A percentile compares a stretch with the other conserved stretches of the same genome.
Evolutionary conservation across 1,140 invertebrate species (phyloP).

Genomic region (Pteromalus puparum): DNA sequence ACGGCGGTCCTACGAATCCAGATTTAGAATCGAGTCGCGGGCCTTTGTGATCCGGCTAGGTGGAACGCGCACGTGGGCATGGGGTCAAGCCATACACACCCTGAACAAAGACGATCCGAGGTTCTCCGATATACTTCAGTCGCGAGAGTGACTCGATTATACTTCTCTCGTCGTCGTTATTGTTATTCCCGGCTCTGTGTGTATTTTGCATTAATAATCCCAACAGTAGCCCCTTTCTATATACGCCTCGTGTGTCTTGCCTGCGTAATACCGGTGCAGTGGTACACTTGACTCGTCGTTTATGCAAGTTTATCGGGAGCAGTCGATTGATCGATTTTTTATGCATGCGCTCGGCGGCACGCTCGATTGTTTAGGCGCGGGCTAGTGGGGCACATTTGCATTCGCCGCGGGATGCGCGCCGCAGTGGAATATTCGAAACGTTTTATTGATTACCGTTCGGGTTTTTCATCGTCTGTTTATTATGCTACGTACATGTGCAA

Average conservation of each 20-base stretch:
- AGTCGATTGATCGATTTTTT: conserved; percentile 14
- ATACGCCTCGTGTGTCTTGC: background rate
- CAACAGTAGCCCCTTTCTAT: no score
- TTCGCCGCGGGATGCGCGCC: background rate
- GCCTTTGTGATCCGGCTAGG: conserved; percentile 8
- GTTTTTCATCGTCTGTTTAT: background rate
- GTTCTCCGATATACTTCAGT: background rate
- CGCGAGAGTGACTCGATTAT: background rate
- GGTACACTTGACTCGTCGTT: conserved; percentile 26
- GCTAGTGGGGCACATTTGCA: background rate
- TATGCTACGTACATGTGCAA: no score
- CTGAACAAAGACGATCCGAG: background rate
- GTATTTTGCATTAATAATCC: conserved; percentile 16
- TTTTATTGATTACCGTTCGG: conserved; percentile 27
- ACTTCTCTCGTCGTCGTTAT: no score
- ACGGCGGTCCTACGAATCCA: background rate
- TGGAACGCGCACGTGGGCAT: background rate
- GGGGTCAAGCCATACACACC: conserved; percentile 4
- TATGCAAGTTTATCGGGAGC: conserved; percentile 1
- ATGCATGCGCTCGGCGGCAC: conserved; percentile 1
- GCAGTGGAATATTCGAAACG: background rate
- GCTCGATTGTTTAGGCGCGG: conserved; percentile 13
- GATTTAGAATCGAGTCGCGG: background rate
- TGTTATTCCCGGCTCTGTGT: background rate
- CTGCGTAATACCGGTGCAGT: background rate